Evolutionary conservation across 2,797 vertebrate genomes (phyloP).

Genomic region (Serranus cabrilla): DNA sequence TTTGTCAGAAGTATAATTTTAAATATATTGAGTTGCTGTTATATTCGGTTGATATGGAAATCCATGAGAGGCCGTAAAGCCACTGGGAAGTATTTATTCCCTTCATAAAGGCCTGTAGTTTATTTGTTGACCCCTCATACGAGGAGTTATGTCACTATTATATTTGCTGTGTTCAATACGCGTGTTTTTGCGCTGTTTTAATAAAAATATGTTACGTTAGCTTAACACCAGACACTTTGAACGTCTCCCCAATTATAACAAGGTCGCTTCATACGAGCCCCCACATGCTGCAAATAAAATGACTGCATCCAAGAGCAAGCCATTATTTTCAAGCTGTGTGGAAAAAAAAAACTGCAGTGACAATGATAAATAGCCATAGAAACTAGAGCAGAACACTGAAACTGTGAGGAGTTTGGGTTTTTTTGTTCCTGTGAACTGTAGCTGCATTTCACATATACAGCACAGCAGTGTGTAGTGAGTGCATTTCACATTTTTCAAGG

Average conservation of each 20-base stretch:
- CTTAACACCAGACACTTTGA: slow-evolving; percentile 27
- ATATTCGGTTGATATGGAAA: not conserved
- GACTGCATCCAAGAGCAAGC: slow-evolving; percentile 49
- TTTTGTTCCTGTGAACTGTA: slow-evolving; percentile 29
- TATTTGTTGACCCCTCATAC: slow-evolving; percentile 3
- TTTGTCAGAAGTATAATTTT: not conserved
- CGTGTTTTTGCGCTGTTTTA: not conserved
- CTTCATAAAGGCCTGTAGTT: slow-evolving; percentile 3
- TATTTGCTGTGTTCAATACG: not conserved
- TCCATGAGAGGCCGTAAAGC: not conserved
- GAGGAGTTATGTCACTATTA: not conserved
- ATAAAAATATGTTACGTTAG: slow-evolving; percentile 31
- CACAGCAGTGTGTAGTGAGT: not conserved
- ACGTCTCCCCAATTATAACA: slow-evolving; percentile 53
- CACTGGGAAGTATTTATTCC: not conserved
- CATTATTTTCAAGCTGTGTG: slow-evolving; percentile 53
- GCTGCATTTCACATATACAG: slow-evolving; percentile 42
- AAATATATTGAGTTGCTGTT: not conserved
- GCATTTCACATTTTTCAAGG: slow-evolving; percentile 38
- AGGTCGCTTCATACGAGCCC: slow-evolving; percentile 46
- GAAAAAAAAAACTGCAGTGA: slow-evolving; percentile 55
- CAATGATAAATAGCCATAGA: slow-evolving; percentile 79
- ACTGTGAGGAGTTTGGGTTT: slow-evolving; percentile 36
- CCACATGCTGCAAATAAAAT: slow-evolving; percentile 47
- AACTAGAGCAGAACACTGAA: slow-evolving; percentile 76